phyloP scores from a whole-genome alignment of 2,888 invertebrate genomes.

The Caenorhabditis angaria region DNA sequence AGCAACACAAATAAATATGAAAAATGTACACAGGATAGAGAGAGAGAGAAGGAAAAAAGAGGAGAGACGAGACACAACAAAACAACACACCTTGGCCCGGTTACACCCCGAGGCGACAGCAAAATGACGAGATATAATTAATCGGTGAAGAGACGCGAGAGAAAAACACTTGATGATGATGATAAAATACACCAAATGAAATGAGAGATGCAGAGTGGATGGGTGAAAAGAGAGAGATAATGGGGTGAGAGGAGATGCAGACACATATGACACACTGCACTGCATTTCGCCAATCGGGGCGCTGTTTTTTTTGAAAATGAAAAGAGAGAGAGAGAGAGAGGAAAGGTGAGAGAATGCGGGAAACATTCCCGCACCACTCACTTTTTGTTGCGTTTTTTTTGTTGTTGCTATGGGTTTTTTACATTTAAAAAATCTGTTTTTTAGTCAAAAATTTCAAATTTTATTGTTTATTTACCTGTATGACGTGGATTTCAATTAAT shows the following conservation, averaged over 20 bases:
- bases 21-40: neutral
- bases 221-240: no score
- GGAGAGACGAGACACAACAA: neutral
- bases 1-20: neutral
- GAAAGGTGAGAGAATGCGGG: slow-evolving; percentile 3
- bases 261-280: neutral
- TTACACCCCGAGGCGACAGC: slow-evolving; percentile 1
- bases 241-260: no score
- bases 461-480: no score
- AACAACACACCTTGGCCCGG: slow-evolving; percentile 4
- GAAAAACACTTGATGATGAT: no score
- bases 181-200: slow-evolving; percentile 1
- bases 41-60: slow-evolving; percentile 7
- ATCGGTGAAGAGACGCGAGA: neutral
- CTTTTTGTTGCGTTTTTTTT: neutral
- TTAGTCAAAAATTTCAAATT: no score
- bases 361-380: neutral
- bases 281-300: slow-evolving; percentile 1
- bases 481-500: no score
- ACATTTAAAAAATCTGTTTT: neutral
- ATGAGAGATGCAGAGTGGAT: neutral
- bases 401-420: neutral
- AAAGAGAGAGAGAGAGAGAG: neutral
- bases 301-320: neutral
- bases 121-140: neutral